phyloP scores from a whole-genome alignment of 2,888 invertebrate genomes.

The Acanthosepion pharaonis region DNA sequence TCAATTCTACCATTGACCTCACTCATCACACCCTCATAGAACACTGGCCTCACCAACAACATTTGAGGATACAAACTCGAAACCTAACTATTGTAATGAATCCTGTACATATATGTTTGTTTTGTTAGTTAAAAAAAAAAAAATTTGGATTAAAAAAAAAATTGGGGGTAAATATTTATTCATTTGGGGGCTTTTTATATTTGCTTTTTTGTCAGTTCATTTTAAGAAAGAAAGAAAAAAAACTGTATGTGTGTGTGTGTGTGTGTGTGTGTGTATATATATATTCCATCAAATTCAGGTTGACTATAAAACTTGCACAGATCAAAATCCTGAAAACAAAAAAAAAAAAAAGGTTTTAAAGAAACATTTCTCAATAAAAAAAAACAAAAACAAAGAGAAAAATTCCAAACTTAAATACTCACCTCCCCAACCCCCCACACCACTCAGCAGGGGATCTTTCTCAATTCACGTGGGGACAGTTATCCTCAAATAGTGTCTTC shows the following conservation, averaged over 20 bases:
- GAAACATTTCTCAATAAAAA: neutral
- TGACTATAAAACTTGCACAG: neutral
- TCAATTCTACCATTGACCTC: neutral
- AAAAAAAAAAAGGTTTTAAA: neutral
- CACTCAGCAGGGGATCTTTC: neutral
- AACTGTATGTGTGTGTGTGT: neutral
- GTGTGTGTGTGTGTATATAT: neutral
- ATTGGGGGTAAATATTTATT: neutral
- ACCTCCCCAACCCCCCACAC: too few relatives aligned
- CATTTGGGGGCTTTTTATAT: conserved; percentile 6
- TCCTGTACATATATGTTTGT: neutral
- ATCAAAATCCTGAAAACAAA: neutral
- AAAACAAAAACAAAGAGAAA: neutral
- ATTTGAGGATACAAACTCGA: neutral
- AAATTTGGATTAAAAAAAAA: neutral
- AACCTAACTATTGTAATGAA: neutral
- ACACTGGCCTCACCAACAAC: neutral
- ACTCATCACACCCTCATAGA: neutral
- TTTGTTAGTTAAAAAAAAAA: neutral
- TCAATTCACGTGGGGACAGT: neutral
- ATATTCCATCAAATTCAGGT: neutral
- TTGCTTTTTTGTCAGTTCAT: neutral
- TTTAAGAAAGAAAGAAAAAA: neutral
- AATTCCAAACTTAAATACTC: neutral
- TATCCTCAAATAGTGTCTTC: conserved; percentile 33